Base-by-base conservation (phyloP, 2,888 invertebrate genomes). In the Furcula furcula region DNA sequence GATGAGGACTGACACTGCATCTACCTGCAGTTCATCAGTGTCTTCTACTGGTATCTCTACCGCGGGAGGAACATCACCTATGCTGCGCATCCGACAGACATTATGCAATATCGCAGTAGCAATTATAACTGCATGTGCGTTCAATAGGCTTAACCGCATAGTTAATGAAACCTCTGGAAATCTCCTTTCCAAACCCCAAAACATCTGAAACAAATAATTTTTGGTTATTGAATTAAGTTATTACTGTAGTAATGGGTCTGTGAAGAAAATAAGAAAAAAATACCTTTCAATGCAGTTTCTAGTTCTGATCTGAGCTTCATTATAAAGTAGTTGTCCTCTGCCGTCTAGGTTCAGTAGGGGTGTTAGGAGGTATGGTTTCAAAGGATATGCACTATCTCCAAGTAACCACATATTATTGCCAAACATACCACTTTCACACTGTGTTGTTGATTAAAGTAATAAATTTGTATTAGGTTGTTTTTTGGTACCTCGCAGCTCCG, bases 381-480 rank as follows among this genome's bases (percentile, higher is more conserved):
- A n/a, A n/a, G n/a, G n/a, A 25, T 43, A 43, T n/a, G 36, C 39
- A 13, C 18, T 31, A 30, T 43, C 43, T 13, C 37, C 35, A 10
- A 40, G 11, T 10, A 34, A 29, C 32, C 34, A 29, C 16, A n/a
- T n/a, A n/a, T 21, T 9, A 6, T 27, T 19, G 5, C 11, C 19
- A 32, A 32, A 26, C 4, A 19, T 12, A 9, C 23, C 11, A 23
- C 10, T 14, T 7, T 22, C 22, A 22, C 22, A 22, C 10, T 21
- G 21, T 6, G 21, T n/a, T 21, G 9, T 3, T n/a, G 3, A 21
- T 16, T 21, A 21, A 21, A 21, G 9, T 9, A 21, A 21, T 7
- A 4, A 21, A 6, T 4, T 9, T n/a, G n/a, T n/a, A n/a, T n/a
- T n/a, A n/a, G n/a, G n/a, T n/a, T n/a, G n/a, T n/a, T n/a, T n/a